Evolutionary conservation across 2,113 vertebrate genomes (phyloP).

Genomic region (Delphinus delphis): DNA sequence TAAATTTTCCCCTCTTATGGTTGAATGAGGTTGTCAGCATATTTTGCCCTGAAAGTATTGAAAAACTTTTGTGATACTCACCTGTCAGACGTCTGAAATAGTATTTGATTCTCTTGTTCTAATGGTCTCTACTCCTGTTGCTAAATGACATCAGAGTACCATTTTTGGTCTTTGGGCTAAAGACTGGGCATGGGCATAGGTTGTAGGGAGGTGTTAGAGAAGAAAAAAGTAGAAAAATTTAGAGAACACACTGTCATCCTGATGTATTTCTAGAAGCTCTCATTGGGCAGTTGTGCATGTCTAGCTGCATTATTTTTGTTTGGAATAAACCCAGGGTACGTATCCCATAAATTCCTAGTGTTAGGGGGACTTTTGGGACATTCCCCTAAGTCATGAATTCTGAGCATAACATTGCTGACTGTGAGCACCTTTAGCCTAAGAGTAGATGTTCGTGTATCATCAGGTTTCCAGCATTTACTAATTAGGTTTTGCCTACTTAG

Average conservation of each 20-base stretch:
- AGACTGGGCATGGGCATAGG: neutral
- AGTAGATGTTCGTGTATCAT: neutral
- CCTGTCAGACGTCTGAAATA: neutral
- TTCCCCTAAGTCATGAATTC: constrained; percentile 23
- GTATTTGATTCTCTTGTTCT: neutral
- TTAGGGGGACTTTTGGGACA: neutral
- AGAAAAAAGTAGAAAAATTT: neutral
- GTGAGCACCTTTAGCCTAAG: neutral
- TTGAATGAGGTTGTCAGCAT: neutral
- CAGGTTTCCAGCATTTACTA: constrained; percentile 23
- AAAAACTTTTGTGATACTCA: neutral
- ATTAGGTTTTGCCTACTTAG: constrained; percentile 40
- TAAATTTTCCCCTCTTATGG: neutral
- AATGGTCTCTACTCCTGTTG: neutral
- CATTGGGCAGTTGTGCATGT: neutral
- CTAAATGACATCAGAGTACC: neutral
- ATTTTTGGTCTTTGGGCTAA: neutral
- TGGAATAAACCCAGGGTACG: neutral
- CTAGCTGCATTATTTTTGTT: constrained; percentile 43
- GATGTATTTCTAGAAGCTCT: neutral
- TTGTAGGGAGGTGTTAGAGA: neutral
- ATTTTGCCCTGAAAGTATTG: constrained; percentile 2
- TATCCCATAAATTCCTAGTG: constrained; percentile 20
- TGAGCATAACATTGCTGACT: constrained; percentile 11
- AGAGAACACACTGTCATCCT: neutral